A percentile compares a stretch with the other conserved stretches of the same genome.
phyloP scores from a whole-genome alignment of 2,888 invertebrate species.

The Cheilosia urbana region DNA sequence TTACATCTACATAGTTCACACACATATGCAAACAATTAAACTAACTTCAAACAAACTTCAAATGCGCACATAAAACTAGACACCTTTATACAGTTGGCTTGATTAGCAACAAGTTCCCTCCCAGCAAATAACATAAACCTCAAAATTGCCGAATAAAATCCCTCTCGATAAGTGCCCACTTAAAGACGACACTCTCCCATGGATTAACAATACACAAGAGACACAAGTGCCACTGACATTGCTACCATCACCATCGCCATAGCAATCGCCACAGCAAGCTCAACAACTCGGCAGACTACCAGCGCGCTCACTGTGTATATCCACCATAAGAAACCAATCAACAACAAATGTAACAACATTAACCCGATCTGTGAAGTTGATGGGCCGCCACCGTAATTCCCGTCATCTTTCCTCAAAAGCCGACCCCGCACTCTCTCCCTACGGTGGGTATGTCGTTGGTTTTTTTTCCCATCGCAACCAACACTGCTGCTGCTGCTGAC shows the following conservation, averaged over 20 bases:
- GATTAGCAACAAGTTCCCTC: conserved; percentile 65
- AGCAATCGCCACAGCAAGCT: conserved; percentile 12
- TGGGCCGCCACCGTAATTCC: conserved; percentile 67
- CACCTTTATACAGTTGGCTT: conserved; percentile 49
- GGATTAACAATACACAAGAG: conserved; percentile 65
- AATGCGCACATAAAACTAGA: conserved; percentile 41
- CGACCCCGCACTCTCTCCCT: conserved; percentile 42
- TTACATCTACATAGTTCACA: conserved; percentile 2
- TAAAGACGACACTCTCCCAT: conserved; percentile 74
- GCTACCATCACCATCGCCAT: conserved; percentile 2
- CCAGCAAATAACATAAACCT: conserved; percentile 71
- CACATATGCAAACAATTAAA: conserved; percentile 1
- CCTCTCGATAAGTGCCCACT: conserved; percentile 67
- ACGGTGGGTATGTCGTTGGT: conserved; percentile 2
- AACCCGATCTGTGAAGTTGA: conserved; percentile 73
- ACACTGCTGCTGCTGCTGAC: conserved; percentile 40
- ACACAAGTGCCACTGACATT: conserved; percentile 57
- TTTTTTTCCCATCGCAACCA: conserved; percentile 51
- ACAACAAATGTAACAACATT: conserved; percentile 75
- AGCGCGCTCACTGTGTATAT: conserved; percentile 8
- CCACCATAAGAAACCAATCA: conserved; percentile 72
- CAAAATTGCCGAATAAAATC: conserved; percentile 72
- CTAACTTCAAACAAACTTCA: conserved; percentile 44
- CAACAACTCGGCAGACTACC: conserved; percentile 8
- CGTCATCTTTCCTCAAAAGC: conserved; percentile 56